phyloP scores from a whole-genome alignment of 2,797 vertebrate genomes.

The Botia kubotai region DNA sequence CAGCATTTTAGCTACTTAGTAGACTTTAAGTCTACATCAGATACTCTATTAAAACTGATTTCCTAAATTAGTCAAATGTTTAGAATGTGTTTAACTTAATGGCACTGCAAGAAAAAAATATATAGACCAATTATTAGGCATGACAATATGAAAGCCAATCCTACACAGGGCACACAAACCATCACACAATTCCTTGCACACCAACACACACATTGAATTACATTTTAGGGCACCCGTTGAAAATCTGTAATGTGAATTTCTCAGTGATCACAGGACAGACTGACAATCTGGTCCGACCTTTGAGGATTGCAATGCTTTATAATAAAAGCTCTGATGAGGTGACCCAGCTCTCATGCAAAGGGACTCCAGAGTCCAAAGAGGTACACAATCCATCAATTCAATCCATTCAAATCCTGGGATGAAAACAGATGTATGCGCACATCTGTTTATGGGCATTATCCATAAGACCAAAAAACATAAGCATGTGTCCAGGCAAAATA shows the following conservation, averaged over 20 bases:
- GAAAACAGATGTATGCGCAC: conserved; percentile 2
- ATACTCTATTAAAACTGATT: no score
- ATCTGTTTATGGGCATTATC: conserved; percentile 22
- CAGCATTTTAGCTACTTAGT: no score
- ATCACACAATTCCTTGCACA: no score
- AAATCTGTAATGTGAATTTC: neutral
- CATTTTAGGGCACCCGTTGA: neutral
- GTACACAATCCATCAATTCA: neutral
- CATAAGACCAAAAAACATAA: conserved; percentile 30
- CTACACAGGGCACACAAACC: neutral
- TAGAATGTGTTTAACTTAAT: no score
- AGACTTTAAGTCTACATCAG: no score
- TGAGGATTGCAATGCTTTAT: neutral
- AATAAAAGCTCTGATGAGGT: neutral
- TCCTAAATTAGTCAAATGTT: no score
- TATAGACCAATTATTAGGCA: neutral
- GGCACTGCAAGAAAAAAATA: no score
- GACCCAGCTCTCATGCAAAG: neutral
- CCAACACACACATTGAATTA: no score
- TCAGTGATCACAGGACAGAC: neutral
- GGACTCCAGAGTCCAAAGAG: neutral
- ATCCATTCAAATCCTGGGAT: neutral
- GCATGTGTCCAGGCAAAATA: conserved; percentile 27
- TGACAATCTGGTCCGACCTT: neutral
- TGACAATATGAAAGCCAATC: no score